Base-by-base conservation (phyloP, 2,888 invertebrate species). In the Apotomis betuletana region DNA sequence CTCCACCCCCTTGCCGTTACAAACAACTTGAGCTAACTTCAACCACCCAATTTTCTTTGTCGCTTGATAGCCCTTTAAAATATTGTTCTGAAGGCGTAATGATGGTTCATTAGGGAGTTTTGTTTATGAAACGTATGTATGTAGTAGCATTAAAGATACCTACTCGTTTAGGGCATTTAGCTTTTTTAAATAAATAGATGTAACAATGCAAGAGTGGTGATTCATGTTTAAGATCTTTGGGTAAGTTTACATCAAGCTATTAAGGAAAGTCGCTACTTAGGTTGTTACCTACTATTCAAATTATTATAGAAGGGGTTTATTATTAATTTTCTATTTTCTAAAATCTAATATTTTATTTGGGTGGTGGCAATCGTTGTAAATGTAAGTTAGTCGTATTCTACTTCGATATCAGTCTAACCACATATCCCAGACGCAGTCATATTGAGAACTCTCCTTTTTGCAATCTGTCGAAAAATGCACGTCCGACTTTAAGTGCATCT, bases 1-100 rank as follows among this genome's bases (percentile, higher is more conserved):
- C 83, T 8, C 77, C 27, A 27, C 27, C 81, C 80, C 80, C 79
- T 81, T 80, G 82, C 80, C 84, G 85, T 85, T 86, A 87, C 89
- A 89, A 91, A 91, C 90, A 90, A 90, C 87, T 87, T 87, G 81
- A 84, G 84, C 87, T 80, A 83, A 86, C 88, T 83, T 83, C 87
- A 85, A 83, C 86, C 89, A 84, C 87, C 87, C 86, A 86, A 87
- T 86, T 87, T 88, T 89, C 88, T 88, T 86, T 86, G 86, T 85
- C 82, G 81, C 84, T 85, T 87, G 86, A 89, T 89, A 86, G 86
- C 83, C 83, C 82, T 81, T 82, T 80, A 83, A 85, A 84, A 41
- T 72, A 72, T 63, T 63, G 54, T 15, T 67, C 51, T 10, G 46
- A 27, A 57, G 36, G 36, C 12, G 5, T 67, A 49, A 67, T 67